Conservation (phyloP, 2,888 invertebrate species). For the Orthosia gracilis region DNA sequence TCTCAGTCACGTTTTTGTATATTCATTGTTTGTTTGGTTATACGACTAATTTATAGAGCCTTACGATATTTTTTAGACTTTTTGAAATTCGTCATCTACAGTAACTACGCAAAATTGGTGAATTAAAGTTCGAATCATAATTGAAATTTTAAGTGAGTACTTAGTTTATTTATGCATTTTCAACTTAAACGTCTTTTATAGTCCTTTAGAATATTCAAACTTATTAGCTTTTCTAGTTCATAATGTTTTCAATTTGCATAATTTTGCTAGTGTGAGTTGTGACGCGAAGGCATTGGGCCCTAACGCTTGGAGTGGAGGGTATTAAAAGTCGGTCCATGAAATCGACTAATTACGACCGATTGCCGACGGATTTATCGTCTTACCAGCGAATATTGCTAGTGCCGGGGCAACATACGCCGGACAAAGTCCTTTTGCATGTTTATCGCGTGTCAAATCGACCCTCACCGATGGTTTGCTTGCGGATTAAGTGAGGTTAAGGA, state of each 20-base stretch:
- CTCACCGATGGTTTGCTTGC: constrained; percentile 76
- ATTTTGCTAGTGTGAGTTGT: constrained; percentile 63
- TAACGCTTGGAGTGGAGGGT: constrained; percentile 68
- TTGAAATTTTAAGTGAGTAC: not conserved
- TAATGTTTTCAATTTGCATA: constrained; percentile 68
- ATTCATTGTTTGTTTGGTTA: constrained; percentile 27
- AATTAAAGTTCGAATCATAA: constrained; percentile 13
- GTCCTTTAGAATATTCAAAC: constrained; percentile 27
- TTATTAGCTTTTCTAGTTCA: constrained; percentile 51
- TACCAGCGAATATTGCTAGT: constrained; percentile 49
- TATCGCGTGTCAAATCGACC: constrained; percentile 84
- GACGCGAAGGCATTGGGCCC: constrained; percentile 49
- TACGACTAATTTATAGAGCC: not conserved
- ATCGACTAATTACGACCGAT: constrained; percentile 77
- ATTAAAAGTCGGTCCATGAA: constrained; percentile 81
- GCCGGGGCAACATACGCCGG: constrained; percentile 68
- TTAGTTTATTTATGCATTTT: constrained; percentile 20
- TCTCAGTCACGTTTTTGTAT: constrained; percentile 46
- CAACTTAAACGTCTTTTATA: constrained; percentile 12
- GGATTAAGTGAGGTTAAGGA: constrained; percentile 79
- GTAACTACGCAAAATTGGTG: not conserved
- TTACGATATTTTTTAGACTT: not conserved
- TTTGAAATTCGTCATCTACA: not conserved
- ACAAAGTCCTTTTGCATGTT: constrained; percentile 79
- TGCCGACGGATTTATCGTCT: constrained; percentile 77